These are phyloP conservation scores for Reticulitermes speratus DNA, from an alignment of 1,140 invertebrate species.

Conservation along the genomic window DNA sequence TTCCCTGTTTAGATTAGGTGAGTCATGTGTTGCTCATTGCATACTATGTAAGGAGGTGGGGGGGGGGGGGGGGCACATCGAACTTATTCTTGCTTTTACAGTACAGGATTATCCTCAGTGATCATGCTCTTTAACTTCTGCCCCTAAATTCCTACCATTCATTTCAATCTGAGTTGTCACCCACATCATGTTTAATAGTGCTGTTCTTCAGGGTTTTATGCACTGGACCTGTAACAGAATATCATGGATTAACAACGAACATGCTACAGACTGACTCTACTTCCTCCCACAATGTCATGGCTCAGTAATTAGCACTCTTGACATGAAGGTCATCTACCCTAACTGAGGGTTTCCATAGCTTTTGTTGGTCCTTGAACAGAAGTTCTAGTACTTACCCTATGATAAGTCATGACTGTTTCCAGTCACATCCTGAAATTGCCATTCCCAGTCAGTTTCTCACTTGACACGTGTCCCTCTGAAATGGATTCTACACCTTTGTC, in stretches of 20 bases:
- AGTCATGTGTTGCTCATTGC: too few species aligned
- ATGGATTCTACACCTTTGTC: too few species aligned
- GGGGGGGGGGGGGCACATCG: too few species aligned
- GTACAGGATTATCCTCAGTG: too few species aligned
- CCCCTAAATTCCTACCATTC: neutral
- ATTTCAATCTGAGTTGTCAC: neutral
- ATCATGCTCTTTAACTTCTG: too few species aligned
- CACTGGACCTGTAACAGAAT: neutral
- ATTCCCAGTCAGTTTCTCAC: too few species aligned
- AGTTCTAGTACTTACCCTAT: neutral
- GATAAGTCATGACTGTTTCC: too few species aligned
- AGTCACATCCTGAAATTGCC: too few species aligned
- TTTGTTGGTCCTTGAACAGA: neutral
- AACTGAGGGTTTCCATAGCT: neutral
- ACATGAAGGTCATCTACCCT: neutral
- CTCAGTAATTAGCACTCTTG: neutral
- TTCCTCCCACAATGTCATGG: neutral
- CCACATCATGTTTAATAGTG: neutral
- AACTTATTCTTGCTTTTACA: too few species aligned
- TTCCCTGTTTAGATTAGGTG: too few species aligned
- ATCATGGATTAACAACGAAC: neutral
- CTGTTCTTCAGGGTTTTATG: neutral
- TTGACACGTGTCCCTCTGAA: too few species aligned
- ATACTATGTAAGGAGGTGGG: too few species aligned
- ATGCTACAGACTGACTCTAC: neutral